These are phyloP conservation scores for Nannobrachium achirus DNA, from an alignment of 2,113 vertebrate genomes.

Conservation along the genomic window DNA sequence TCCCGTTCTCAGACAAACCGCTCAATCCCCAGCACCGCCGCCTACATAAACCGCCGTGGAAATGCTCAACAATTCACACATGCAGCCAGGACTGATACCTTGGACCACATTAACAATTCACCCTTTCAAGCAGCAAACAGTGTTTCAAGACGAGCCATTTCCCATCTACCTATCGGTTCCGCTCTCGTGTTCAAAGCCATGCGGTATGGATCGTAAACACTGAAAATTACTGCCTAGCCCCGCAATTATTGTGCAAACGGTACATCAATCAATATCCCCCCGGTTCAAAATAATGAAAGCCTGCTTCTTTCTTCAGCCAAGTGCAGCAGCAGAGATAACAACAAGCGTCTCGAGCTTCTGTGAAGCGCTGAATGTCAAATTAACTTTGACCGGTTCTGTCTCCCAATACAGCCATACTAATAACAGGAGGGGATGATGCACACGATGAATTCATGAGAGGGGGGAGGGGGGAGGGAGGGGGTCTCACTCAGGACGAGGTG, in stretches of 20 bases:
- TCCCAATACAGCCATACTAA: slow-evolving; percentile 64
- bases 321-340: slow-evolving; percentile 30
- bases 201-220: neutral
- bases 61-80: too few species aligned
- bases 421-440: slow-evolving; percentile 62
- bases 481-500: slow-evolving; percentile 47
- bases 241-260: neutral
- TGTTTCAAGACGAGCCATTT: neutral
- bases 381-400: slow-evolving; percentile 60
- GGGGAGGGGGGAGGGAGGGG: slow-evolving; percentile 41
- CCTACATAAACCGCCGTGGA: neutral
- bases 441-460: slow-evolving; percentile 77
- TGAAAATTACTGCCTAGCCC: slow-evolving; percentile 2
- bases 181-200: slow-evolving; percentile 9
- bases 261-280: slow-evolving; percentile 13
- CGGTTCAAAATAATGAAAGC: too few species aligned
- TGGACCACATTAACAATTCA: slow-evolving; percentile 2
- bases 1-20: too few species aligned
- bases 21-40: too few species aligned
- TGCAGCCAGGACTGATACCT: neutral
- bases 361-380: slow-evolving; percentile 54
- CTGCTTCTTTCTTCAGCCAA: slow-evolving; percentile 28
- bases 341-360: slow-evolving; percentile 26
- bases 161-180: neutral
- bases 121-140: neutral